Evolutionary conservation across 2,797 vertebrate species (phyloP).

Genomic region (Leptatherina wallacei): DNA sequence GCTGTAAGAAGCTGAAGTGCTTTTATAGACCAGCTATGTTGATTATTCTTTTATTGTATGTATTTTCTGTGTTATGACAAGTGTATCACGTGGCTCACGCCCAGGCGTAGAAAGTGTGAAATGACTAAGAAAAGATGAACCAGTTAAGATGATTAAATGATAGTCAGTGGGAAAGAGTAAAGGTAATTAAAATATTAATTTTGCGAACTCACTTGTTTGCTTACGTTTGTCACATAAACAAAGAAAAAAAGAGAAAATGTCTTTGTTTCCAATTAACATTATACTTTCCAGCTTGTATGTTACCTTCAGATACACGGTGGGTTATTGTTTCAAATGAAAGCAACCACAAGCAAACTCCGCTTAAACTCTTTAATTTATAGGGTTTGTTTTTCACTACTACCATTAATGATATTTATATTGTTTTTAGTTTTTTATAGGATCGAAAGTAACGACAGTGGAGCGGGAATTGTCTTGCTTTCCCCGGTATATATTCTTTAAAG

Average conservation of each 20-base stretch:
- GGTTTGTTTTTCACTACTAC: background rate
- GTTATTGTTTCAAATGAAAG: accelerated
- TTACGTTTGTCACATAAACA: background rate
- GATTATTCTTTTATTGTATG: background rate
- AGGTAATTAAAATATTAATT: conserved; percentile 2
- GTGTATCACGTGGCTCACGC: background rate
- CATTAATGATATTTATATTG: no score
- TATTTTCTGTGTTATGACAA: background rate
- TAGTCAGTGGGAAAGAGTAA: background rate
- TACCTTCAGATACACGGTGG: conserved; percentile 2
- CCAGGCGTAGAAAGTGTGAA: background rate
- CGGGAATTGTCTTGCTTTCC: background rate
- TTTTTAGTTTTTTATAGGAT: background rate
- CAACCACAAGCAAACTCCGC: background rate
- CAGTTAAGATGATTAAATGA: background rate
- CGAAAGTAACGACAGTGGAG: background rate
- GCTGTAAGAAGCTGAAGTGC: conserved; percentile 29
- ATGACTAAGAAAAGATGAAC: background rate
- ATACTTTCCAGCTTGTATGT: conserved; percentile 2
- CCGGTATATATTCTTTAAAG: background rate
- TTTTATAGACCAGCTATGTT: background rate
- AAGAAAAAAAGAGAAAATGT: background rate
- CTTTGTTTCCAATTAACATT: conserved; percentile 22
- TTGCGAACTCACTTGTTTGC: background rate
- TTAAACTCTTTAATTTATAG: background rate